phyloP scores from a whole-genome alignment of 1,140 invertebrate genomes.

The Paraescarpia echinospica region DNA sequence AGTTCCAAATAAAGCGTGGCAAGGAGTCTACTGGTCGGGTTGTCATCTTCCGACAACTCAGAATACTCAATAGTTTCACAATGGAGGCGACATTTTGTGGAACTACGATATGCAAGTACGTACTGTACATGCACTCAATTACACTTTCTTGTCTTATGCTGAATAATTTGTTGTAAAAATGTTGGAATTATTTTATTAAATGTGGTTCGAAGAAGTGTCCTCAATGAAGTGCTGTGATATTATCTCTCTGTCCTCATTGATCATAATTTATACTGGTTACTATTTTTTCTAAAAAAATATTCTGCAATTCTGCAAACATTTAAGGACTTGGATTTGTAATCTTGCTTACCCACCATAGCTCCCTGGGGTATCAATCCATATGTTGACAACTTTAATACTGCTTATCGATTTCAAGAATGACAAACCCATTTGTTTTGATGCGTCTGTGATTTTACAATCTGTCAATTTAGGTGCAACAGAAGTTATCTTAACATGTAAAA shows the following conservation, averaged over 20 bases:
- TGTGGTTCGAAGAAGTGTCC: not conserved
- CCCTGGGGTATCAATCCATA: not conserved
- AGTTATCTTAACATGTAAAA: too few species aligned
- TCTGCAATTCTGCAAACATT: too few species aligned
- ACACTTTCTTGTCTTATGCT: not conserved
- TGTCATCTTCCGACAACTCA: slow-evolving; percentile 57
- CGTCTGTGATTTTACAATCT: too few species aligned
- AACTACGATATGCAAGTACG: slow-evolving; percentile 50
- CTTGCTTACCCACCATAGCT: not conserved
- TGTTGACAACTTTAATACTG: too few species aligned
- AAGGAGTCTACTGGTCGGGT: slow-evolving; percentile 58
- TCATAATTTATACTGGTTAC: too few species aligned
- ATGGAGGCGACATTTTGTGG: slow-evolving; percentile 58
- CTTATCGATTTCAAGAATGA: too few species aligned
- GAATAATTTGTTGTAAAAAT: not conserved
- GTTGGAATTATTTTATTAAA: not conserved
- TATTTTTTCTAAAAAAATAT: too few species aligned
- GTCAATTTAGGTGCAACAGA: too few species aligned
- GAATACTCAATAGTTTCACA: slow-evolving; percentile 55
- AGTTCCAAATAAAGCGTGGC: slow-evolving; percentile 53
- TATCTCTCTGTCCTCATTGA: not conserved
- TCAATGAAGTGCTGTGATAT: not conserved
- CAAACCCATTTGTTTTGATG: too few species aligned
- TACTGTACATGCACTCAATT: not conserved
- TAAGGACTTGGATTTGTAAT: too few species aligned